Percentiles rank a stretch among this genome's conserved stretches.
Conservation (phyloP, 2,888 invertebrate genomes). For the Eristalis pertinax region DNA sequence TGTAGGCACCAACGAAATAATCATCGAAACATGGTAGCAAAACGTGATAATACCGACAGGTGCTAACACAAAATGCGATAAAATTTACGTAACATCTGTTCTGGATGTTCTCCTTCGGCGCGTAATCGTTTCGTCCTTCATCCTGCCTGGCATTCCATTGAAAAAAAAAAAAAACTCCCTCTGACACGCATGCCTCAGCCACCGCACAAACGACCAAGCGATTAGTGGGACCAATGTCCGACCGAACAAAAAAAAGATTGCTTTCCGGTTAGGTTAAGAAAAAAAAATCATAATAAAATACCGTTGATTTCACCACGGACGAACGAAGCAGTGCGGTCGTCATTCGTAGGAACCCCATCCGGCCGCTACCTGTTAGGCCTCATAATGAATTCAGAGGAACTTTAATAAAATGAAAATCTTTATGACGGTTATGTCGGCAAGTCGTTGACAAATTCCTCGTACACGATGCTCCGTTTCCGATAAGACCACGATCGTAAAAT, state of each 20-base stretch:
- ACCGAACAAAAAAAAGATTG: not conserved
- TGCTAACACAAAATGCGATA: slow-evolving; percentile 21
- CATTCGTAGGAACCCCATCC: slow-evolving; percentile 9
- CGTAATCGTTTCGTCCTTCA: slow-evolving; percentile 1
- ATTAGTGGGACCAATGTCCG: not conserved
- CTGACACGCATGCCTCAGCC: slow-evolving; percentile 1
- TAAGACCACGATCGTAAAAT: slow-evolving; percentile 6
- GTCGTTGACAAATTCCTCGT: slow-evolving; percentile 37
- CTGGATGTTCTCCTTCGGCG: not conserved
- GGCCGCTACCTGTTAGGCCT: not conserved
- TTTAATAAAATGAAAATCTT: slow-evolving; percentile 39
- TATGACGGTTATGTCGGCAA: slow-evolving; percentile 27
- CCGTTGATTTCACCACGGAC: not conserved
- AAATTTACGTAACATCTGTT: slow-evolving; percentile 34
- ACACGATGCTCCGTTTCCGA: slow-evolving; percentile 20
- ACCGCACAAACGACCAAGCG: not conserved
- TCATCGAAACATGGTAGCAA: slow-evolving; percentile 15
- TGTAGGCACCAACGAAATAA: slow-evolving; percentile 6
- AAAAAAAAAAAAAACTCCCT: not conserved
- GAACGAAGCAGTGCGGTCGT: not conserved
- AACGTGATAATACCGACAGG: slow-evolving; percentile 17
- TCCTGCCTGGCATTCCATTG: slow-evolving; percentile 7
- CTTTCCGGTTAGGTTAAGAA: slow-evolving; percentile 12
- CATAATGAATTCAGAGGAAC: slow-evolving; percentile 42
- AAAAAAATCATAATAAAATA: slow-evolving; percentile 3